Conservation (phyloP, 2,113 vertebrate species). For the Elaphurus davidianus region DNA sequence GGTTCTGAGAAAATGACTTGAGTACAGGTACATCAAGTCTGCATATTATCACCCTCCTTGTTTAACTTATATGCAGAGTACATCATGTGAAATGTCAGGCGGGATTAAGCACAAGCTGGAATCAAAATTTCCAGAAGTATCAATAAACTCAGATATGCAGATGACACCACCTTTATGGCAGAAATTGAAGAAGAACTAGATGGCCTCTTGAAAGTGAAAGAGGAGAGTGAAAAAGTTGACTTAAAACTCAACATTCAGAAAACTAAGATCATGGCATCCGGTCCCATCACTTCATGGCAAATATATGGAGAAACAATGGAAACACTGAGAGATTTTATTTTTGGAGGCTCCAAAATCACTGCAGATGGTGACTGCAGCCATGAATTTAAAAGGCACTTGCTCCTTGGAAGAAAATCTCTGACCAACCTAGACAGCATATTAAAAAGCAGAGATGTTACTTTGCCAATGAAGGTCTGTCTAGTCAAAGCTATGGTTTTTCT, state of each 20-base stretch:
- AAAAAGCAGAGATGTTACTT: not conserved
- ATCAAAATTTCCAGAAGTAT: not conserved
- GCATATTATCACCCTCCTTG: not conserved
- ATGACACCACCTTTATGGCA: not conserved
- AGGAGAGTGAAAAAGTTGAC: not conserved
- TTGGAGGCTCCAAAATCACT: not conserved
- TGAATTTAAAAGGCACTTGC: not conserved
- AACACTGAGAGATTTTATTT: not conserved
- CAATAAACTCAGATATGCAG: not conserved
- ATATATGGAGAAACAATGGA: not conserved
- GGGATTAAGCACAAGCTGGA: not conserved
- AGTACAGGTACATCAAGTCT: not conserved
- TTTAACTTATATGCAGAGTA: not conserved
- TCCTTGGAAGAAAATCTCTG: not conserved
- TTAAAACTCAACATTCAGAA: not conserved
- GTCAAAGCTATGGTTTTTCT: not conserved
- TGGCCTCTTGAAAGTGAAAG: not conserved
- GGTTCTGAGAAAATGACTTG: not conserved
- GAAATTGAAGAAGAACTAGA: not conserved
- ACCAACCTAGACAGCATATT: not conserved
- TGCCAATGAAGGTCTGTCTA: not conserved
- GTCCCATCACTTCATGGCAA: not conserved
- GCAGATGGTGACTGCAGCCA: not conserved
- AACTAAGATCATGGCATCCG: not conserved
- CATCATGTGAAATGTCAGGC: not conserved